Percentiles rank a stretch among this genome's conserved stretches.
phyloP scores from a whole-genome alignment of 2,888 invertebrate genomes.

The Drosophila kokeensis region DNA sequence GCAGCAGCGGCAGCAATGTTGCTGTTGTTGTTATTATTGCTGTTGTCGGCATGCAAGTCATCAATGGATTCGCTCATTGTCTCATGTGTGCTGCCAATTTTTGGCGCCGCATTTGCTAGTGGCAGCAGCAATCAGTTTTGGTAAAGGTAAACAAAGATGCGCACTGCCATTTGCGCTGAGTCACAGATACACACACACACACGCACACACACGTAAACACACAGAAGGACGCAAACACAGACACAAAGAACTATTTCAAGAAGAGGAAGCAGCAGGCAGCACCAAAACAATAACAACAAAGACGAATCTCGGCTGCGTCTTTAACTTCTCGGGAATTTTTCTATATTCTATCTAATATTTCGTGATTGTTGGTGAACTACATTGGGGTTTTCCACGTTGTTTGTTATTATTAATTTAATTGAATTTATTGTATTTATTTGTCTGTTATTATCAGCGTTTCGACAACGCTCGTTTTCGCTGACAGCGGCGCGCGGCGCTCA shows the following conservation, averaged over 20 bases:
- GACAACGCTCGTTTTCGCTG: conserved; percentile 26
- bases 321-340: conserved; percentile 34
- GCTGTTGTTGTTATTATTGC: conserved; percentile 57
- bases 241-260: conserved; percentile 61
- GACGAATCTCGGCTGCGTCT: conserved; percentile 24
- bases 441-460: conserved; percentile 43
- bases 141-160: conserved; percentile 68
- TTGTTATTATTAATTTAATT: conserved; percentile 14
- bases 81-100: conserved; percentile 30
- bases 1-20: conserved; percentile 67
- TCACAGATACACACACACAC: conserved; percentile 48
- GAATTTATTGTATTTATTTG: conserved; percentile 8
- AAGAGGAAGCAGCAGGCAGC: conserved; percentile 33
- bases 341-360: neutral
- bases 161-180: conserved; percentile 74
- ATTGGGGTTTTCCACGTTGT: conserved; percentile 4
- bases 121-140: conserved; percentile 3
- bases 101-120: conserved; percentile 68
- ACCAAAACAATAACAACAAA: conserved; percentile 69
- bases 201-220: neutral
- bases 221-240: conserved; percentile 26
- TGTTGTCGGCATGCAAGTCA: conserved; percentile 72
- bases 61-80: conserved; percentile 77
- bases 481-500: conserved; percentile 64
- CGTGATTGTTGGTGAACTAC: neutral